Percentiles rank a stretch among this genome's conserved stretches.
Evolutionary conservation across 2,113 vertebrate genomes (phyloP).

Genomic region (Carassius gibelio): DNA sequence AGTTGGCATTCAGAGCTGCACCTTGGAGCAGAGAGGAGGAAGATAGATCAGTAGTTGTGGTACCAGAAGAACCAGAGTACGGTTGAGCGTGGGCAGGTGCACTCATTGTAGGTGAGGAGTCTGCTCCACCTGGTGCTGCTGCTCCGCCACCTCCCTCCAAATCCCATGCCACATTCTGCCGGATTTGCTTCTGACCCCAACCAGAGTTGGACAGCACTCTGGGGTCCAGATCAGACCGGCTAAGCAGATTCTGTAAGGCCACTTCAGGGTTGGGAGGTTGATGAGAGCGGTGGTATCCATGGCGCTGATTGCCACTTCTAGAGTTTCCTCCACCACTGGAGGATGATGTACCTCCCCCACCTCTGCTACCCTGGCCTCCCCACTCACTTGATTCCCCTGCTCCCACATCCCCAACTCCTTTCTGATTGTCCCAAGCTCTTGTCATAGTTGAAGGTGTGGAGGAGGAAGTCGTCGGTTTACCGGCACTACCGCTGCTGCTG

Average conservation of each 20-base stretch:
- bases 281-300: conserved; percentile 69
- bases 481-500: conserved; percentile 70
- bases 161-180: conserved; percentile 96
- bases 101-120: conserved; percentile 62
- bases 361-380: conserved; percentile 84
- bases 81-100: conserved; percentile 61
- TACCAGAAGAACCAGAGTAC: conserved; percentile 66
- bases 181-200: conserved; percentile 98
- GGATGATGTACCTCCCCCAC: conserved; percentile 76
- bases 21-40: conserved; percentile 47
- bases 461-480: conserved; percentile 66
- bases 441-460: conserved; percentile 84
- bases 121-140: conserved; percentile 58
- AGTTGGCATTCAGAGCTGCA: conserved; percentile 50
- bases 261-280: conserved; percentile 88
- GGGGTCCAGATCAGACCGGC: conserved; percentile 93
- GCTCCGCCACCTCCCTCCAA: conserved; percentile 76
- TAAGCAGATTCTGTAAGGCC: conserved; percentile 95
- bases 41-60: conserved; percentile 64
- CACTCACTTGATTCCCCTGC: conserved; percentile 88
- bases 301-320: conserved; percentile 76
- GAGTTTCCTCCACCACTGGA: conserved; percentile 87
- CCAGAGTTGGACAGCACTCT: conserved; percentile 96
- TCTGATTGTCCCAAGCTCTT: conserved; percentile 99
- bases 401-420: conserved; percentile 78